Base-by-base conservation (phyloP, 2,113 vertebrate species). In the Apodemus sylvaticus region DNA sequence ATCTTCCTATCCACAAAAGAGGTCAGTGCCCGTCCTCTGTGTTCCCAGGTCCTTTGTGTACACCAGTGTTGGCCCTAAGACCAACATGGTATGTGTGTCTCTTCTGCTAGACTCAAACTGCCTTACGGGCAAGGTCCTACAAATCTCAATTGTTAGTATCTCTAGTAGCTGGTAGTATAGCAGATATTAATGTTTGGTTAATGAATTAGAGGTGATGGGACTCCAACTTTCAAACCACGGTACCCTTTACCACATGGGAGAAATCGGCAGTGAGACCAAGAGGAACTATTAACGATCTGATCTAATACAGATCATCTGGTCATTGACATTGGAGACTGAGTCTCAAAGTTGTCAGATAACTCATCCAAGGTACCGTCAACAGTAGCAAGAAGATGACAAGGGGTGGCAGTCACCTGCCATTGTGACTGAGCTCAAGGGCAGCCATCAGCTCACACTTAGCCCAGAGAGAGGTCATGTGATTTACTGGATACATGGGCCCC, bases 241-340 rank as follows among this genome's bases (percentile, higher is more conserved):
- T 42, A 73, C 26, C 36, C 12, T 29, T 39, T 73, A 89, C 86
- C n/a, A 58, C 31, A 36, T 31, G 48, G 51, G 9, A 19, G 51
- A 88, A 73, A 74, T 39, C 4, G 0, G 31, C 68, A 74, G 68
- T 58, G n/a, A 89, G 26, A 74, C 24, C 53, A 74, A n/a, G 68
- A 73, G 26, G 42, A 60, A 89, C 94, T 64, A 64, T 39, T 89
- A 93, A 96, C 74, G 55, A 68, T 53, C 31, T 94, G 17, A 7
- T 82, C 86, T 90, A 76, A 81, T 58, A 74, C 34, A 81, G 42
- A 74, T 73, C 91, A 93, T 91, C 48, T 86, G 86, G 76, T 96
- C 53, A 90, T 39, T 64, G 79, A 55, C n/a, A 64, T 60, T 60
- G n/a, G 60, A 95, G 91, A 34, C 26, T 55, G 5, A 95, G 51